phyloP scores from a whole-genome alignment of 1,140 invertebrate genomes.

The Sinonovacula constricta region DNA sequence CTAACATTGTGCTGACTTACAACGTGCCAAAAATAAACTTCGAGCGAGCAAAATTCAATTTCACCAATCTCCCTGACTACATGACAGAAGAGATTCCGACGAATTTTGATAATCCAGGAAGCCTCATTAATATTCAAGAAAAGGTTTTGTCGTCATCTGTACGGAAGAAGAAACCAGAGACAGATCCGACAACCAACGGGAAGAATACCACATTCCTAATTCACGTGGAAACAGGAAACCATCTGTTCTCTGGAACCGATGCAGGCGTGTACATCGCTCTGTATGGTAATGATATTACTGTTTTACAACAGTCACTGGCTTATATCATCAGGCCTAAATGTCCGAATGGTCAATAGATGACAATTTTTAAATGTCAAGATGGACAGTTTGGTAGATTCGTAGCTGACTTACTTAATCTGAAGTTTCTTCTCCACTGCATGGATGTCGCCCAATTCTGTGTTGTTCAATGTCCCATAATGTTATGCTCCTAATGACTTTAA shows the following conservation, averaged over 20 bases:
- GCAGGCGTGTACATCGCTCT: constrained; percentile 45
- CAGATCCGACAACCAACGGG: too few species aligned
- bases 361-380: too few species aligned
- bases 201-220: constrained; percentile 41
- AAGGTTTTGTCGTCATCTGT: constrained; percentile 31
- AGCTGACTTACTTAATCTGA: too few species aligned
- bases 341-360: too few species aligned
- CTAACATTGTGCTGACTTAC: constrained; percentile 20
- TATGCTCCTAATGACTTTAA: too few species aligned
- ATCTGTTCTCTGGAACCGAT: constrained; percentile 44
- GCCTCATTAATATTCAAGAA: constrained; percentile 30
- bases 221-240: constrained; percentile 46
- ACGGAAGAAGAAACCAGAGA: constrained; percentile 15
- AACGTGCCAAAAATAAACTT: constrained; percentile 22
- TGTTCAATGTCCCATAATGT: too few species aligned
- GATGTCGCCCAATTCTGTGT: too few species aligned
- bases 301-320: too few species aligned
- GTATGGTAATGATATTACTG: too few species aligned
- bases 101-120: constrained; percentile 6
- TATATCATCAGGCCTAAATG: too few species aligned
- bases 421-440: too few species aligned
- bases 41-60: constrained; percentile 41
- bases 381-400: too few species aligned
- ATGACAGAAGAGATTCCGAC: constrained; percentile 1
- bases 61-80: constrained; percentile 12